Percentiles rank a stretch among this genome's conserved stretches.
Evolutionary conservation across 2,113 vertebrate species (phyloP).

Genomic region (Pheucticus melanocephalus): DNA sequence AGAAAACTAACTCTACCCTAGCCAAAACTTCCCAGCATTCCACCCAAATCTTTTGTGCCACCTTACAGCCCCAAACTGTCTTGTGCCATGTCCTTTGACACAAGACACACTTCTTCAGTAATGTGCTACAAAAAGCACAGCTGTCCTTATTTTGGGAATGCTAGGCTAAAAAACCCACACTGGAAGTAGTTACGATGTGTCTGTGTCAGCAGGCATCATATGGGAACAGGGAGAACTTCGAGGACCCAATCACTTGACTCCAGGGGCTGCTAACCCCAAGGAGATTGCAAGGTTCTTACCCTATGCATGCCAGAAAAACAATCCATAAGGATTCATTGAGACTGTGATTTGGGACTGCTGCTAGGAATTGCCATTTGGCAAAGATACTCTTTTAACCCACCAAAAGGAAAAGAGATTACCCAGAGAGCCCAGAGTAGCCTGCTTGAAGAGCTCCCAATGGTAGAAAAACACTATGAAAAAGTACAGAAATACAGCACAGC

Average conservation of each 20-base stretch:
- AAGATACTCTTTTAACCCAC: not conserved
- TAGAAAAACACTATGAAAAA: not conserved
- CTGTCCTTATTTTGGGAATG: not conserved
- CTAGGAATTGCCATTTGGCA: not conserved
- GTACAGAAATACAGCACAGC: not conserved
- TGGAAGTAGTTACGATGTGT: not conserved
- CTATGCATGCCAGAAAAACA: not conserved
- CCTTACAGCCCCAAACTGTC: not conserved
- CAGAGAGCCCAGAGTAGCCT: not conserved
- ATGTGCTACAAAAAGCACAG: not conserved
- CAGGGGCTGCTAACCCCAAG: not conserved
- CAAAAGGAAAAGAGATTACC: not conserved
- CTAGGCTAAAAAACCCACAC: not conserved
- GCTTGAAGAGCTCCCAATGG: not conserved
- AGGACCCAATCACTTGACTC: not conserved
- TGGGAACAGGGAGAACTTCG: not conserved
- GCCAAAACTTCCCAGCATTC: not conserved
- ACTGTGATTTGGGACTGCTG: rapidly evolving
- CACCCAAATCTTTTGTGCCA: not conserved
- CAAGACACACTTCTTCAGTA: not conserved
- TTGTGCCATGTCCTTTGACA: not conserved
- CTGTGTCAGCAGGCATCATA: not conserved
- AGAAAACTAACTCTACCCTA: not conserved
- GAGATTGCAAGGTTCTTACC: not conserved
- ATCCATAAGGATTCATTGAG: rapidly evolving